Conservation (phyloP, 2,113 vertebrate genomes). For the Asarcornis scutulata region DNA sequence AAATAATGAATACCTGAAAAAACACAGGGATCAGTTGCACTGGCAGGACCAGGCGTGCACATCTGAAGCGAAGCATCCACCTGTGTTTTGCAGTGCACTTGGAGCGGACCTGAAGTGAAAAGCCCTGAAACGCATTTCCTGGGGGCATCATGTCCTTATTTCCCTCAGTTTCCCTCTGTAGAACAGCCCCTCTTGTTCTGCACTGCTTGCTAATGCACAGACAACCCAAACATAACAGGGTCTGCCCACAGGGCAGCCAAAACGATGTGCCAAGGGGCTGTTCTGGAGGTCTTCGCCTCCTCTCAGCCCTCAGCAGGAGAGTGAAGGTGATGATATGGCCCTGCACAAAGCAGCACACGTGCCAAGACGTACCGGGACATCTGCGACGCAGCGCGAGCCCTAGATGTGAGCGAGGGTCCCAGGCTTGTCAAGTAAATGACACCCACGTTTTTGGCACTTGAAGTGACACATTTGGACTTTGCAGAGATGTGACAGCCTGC, state of each 20-base stretch:
- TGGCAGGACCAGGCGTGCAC: background rate
- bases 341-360: background rate
- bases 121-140: background rate
- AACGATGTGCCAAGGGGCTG: rapidly evolving
- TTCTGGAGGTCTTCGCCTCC: background rate
- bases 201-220: background rate
- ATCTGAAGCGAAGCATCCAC: background rate
- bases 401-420: background rate
- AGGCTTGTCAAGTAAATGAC: constrained; percentile 17
- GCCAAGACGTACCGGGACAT: background rate
- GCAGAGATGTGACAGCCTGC: background rate
- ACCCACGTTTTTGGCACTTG: constrained; percentile 20
- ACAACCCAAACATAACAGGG: background rate
- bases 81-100: background rate
- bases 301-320: background rate
- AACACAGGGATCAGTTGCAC: background rate
- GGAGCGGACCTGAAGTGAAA: background rate
- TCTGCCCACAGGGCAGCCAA: background rate
- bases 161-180: background rate
- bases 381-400: background rate
- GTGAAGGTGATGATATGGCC: background rate
- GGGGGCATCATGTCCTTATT: background rate
- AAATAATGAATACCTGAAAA: background rate
- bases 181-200: background rate
- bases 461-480: constrained; percentile 32